phyloP scores from a whole-genome alignment of 2,888 invertebrate species.

The Nomada ruficornis region DNA sequence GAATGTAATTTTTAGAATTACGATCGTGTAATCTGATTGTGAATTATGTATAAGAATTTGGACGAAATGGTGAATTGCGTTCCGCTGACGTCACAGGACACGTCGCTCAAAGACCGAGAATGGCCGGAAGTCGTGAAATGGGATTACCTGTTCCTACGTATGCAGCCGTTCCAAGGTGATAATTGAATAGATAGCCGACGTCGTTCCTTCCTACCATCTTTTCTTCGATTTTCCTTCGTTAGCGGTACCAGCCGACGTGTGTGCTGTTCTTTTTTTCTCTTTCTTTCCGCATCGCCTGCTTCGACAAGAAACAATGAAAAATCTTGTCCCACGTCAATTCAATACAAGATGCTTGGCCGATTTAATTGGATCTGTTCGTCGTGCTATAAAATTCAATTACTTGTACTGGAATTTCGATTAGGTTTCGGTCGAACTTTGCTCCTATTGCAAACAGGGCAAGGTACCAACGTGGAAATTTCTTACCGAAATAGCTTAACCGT shows the following conservation, averaged over 20 bases:
- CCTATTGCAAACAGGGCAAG: too few relatives aligned
- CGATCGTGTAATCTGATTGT: too few relatives aligned
- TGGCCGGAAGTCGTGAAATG: constrained; percentile 84
- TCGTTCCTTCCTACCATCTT: constrained; percentile 63
- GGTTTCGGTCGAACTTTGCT: not conserved
- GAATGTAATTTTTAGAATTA: not conserved
- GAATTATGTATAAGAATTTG: too few relatives aligned
- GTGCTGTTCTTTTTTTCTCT: not conserved
- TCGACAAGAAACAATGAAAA: constrained; percentile 13
- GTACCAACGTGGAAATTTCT: not conserved
- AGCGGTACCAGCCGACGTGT: constrained; percentile 15
- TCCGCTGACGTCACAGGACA: constrained; percentile 82
- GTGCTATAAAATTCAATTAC: not conserved
- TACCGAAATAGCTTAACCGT: too few relatives aligned
- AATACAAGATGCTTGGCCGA: constrained; percentile 6
- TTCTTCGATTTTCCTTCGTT: constrained; percentile 74
- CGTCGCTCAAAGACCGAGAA: constrained; percentile 83
- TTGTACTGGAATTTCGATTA: not conserved
- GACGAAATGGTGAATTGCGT: constrained; percentile 67
- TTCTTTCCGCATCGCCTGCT: not conserved
- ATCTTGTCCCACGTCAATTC: constrained; percentile 15
- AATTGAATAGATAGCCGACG: constrained; percentile 83
- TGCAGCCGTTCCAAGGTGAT: constrained; percentile 80
- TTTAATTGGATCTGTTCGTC: constrained; percentile 1
- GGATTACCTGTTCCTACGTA: constrained; percentile 79